Evolutionary conservation across 2,888 invertebrate genomes (phyloP), one percentile per base, ranked within the genome.

Genomic region (Torymus texanus): DNA sequence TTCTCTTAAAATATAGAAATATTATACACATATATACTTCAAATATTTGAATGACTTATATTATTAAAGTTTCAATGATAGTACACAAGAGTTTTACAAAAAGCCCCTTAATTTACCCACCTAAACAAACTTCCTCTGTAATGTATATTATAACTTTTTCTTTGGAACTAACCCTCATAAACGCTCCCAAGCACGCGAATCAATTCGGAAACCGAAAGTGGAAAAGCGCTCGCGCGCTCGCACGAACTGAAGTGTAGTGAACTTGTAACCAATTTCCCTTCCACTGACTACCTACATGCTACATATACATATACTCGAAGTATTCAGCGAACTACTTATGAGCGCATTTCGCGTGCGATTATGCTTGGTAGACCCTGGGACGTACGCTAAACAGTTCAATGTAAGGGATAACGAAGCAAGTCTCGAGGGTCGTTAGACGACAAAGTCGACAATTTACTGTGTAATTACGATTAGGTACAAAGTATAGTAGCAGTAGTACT

Each of bases 301-400:
- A 29, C 29, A 29, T 29, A 29, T 3, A 67, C 62, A 13, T 50
- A 51, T 11, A 53, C 58, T 75, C 61, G 51, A 58, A 21, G 70
- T 51, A n/a, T 62, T 67, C 68, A 21, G 55, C 14, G 61, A 75
- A 68, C 68, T 68, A 75, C 61, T 67, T 66, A 68, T 70, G 67
- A 55, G 41, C 29, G 63, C 63, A 70, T 63, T 76, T 41, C 63
- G 50, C 51, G 8, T 21, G 63, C 29, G 24, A 76, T 50, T 66
- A 50, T 74, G 66, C 53, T 1, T 72, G 53, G 51, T 62, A 75
- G 79, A 72, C 79, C 79, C 62, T 75, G 79, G 67, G 51, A 72
- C 56, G 29, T 5, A n/a, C n/a, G 12, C 29, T 66, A 80, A 76
- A 14, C 68, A 80, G 80, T 80, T 80, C 76, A 80, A 80, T 80